Percentiles rank a stretch among this genome's conserved stretches.
Conservation (phyloP, 1,140 invertebrate genomes). For the Trissolcus basalis region DNA sequence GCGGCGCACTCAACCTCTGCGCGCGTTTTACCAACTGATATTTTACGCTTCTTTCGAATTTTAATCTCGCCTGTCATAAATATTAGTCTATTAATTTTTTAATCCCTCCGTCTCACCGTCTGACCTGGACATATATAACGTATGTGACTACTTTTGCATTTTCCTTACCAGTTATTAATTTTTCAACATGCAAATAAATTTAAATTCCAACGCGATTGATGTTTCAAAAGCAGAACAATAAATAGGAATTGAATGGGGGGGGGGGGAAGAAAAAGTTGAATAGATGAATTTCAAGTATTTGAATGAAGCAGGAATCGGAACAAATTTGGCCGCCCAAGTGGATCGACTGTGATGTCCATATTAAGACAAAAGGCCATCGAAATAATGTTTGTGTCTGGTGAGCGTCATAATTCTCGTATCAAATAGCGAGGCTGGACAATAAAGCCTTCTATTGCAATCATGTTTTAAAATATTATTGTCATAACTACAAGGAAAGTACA, state of each 20-base stretch:
- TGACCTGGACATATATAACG: no score
- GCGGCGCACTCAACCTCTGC: no score
- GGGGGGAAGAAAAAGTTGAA: no score
- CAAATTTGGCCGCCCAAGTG: no score
- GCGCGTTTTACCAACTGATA: conserved; percentile 46
- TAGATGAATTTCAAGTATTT: not conserved
- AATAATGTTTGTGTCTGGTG: conserved; percentile 19
- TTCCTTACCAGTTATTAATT: no score
- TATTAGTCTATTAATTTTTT: conserved; percentile 36
- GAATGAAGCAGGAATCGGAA: not conserved
- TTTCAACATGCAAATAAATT: no score
- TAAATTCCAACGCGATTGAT: no score
- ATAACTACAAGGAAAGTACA: conserved; percentile 47
- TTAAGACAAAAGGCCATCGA: conserved; percentile 35
- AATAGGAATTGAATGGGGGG: no score
- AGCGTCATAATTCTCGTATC: conserved; percentile 32
- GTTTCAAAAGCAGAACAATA: no score
- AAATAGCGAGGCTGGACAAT: conserved; percentile 20
- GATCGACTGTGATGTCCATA: conserved; percentile 16
- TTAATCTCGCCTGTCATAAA: conserved; percentile 44
- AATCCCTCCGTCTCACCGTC: no score
- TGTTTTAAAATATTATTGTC: conserved; percentile 53
- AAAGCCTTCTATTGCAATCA: conserved; percentile 47
- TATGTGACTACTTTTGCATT: no score
- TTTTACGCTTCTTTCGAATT: conserved; percentile 42